Evolutionary conservation across 2,888 invertebrate species (phyloP), one percentile per base, ranked within the genome.

Genomic region (Abrostola tripartita): DNA sequence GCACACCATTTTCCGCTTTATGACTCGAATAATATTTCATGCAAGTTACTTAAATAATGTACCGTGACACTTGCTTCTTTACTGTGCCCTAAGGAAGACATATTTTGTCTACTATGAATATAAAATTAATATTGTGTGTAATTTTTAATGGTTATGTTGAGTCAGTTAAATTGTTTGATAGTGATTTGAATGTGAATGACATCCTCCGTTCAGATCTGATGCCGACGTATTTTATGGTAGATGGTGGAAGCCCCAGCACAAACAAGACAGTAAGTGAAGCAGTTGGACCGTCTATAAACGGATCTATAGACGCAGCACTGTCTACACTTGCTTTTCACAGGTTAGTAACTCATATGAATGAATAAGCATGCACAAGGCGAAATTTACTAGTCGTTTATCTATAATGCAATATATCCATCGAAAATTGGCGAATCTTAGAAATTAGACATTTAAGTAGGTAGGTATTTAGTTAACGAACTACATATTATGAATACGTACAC

Each of bases 321-420:
- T 92, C 95, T 24, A 96, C 96, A 6, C 96, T 97, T 93, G 94
- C 93, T 62, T 97, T 94, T 90, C 97, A 97, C 86, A 96, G 97
- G 97, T 97, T 90, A 72, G 5, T 42, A 0, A 6, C 5, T 56
- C 6, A 44, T 10, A 44, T 44, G 1, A 5, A 24, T 24, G 24
- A 24, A 24, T 1, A 24, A 24, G 24, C 24, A 24, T 4, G 24
- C 24, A 24, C 24, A 24, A 24, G 24, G 24, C 24, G 24, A 24
- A n/a, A 1, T 24, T 24, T 4, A 24, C 24, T 24, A 24, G 1
- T 24, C 24, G 24, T 24, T 24, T 24, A n/a, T n/a, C n/a, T n/a
- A n/a, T n/a, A n/a, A n/a, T n/a, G n/a, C n/a, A n/a, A n/a, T n/a
- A n/a, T n/a, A n/a, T n/a, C n/a, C n/a, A n/a, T n/a, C n/a, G n/a